Conservation (phyloP, 2,888 invertebrate species). For the Tuberolachnus salignus region DNA sequence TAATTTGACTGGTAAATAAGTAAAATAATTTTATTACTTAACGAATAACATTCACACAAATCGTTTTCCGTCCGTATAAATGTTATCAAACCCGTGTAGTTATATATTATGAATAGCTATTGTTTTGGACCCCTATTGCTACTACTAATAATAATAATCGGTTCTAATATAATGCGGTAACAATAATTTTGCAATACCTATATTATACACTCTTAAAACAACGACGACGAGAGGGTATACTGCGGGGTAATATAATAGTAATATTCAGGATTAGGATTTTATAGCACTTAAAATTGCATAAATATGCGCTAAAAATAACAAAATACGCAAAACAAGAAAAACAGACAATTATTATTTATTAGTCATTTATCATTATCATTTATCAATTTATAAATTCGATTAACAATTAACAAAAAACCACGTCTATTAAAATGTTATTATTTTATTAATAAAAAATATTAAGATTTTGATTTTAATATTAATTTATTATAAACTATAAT, state of each 20-base stretch:
- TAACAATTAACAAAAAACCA: no score
- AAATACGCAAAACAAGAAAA: no score
- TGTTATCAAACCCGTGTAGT: background rate
- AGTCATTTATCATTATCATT: no score
- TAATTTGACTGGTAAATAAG: background rate
- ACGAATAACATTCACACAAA: slow-evolving; percentile 1
- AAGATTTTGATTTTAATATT: no score
- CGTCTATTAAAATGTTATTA: no score
- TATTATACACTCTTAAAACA: background rate
- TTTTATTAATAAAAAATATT: no score
- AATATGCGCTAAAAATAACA: background rate
- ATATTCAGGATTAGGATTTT: background rate
- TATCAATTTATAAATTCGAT: no score
- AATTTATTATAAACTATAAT: no score
- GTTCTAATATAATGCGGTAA: slow-evolving; percentile 8
- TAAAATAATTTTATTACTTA: background rate
- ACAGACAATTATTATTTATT: no score
- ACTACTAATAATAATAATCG: slow-evolving; percentile 21
- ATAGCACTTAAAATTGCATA: no score
- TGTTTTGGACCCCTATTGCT: slow-evolving; percentile 25
- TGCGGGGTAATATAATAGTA: background rate
- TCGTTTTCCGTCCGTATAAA: background rate
- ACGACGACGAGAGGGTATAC: background rate
- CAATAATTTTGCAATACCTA: slow-evolving; percentile 30
- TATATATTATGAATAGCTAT: background rate